phyloP scores from a whole-genome alignment of 2,797 vertebrate species.

The Chelmon rostratus region DNA sequence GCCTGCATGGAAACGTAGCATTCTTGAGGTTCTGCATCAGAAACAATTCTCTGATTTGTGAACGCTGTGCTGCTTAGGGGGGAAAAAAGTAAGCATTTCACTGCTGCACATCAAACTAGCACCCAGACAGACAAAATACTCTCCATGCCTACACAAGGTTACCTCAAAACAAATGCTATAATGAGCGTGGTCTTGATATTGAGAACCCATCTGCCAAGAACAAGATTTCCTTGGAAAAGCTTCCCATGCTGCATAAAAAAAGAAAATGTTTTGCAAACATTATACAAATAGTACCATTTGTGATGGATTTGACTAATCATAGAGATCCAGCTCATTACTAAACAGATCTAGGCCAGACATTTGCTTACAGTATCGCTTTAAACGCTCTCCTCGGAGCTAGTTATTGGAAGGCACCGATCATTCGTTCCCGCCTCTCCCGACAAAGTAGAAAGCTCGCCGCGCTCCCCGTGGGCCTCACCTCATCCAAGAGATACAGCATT shows the following conservation, averaged over 20 bases:
- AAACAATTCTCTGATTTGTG: slow-evolving; percentile 64
- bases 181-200: slow-evolving; percentile 59
- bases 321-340: slow-evolving; percentile 67
- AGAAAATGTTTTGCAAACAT: slow-evolving; percentile 62
- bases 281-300: slow-evolving; percentile 67
- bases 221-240: slow-evolving; percentile 61
- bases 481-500: slow-evolving; percentile 59
- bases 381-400: slow-evolving; percentile 66
- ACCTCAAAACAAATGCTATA: slow-evolving; percentile 59
- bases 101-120: slow-evolving; percentile 52
- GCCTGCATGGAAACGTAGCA: slow-evolving; percentile 51
- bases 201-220: slow-evolving; percentile 63
- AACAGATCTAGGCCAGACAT: slow-evolving; percentile 70
- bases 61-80: slow-evolving; percentile 25
- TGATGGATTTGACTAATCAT: slow-evolving; percentile 75
- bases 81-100: slow-evolving; percentile 34
- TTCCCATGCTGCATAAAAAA: slow-evolving; percentile 37
- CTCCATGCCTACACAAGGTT: slow-evolving; percentile 42
- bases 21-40: slow-evolving; percentile 58
- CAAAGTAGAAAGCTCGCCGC: slow-evolving; percentile 40
- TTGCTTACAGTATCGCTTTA: slow-evolving; percentile 70
- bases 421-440: slow-evolving; percentile 48
- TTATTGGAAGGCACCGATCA: slow-evolving; percentile 71
- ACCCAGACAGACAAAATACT: slow-evolving; percentile 51
- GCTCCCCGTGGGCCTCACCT: slow-evolving; percentile 58